Evolutionary conservation across 2,888 invertebrate species (phyloP).

Genomic region (Nezara viridula): DNA sequence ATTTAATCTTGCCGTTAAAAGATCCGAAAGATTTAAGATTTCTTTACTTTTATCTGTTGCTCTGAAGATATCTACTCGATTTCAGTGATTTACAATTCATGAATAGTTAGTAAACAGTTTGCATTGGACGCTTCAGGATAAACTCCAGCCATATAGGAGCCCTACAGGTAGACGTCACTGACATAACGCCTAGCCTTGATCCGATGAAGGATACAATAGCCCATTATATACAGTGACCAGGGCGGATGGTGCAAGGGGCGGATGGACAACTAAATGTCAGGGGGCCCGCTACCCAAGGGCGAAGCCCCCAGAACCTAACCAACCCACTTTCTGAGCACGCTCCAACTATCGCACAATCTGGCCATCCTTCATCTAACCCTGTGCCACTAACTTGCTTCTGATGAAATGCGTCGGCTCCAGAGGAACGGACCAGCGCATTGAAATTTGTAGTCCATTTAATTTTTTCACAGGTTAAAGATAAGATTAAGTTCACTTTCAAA

Average conservation of each 20-base stretch:
- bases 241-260: slow-evolving; percentile 24
- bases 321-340: slow-evolving; percentile 40
- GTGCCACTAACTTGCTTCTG: slow-evolving; percentile 12
- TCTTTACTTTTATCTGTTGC: too few species aligned
- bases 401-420: neutral
- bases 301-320: slow-evolving; percentile 16
- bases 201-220: slow-evolving; percentile 20
- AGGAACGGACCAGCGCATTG: neutral
- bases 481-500: neutral
- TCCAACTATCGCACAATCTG: slow-evolving; percentile 41
- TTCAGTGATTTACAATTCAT: too few species aligned
- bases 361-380: slow-evolving; percentile 39
- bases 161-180: neutral
- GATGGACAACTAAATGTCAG: slow-evolving; percentile 49
- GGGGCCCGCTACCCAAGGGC: slow-evolving; percentile 17
- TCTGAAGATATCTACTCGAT: too few species aligned
- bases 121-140: too few species aligned
- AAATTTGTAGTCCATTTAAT: neutral
- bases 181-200: slow-evolving; percentile 13
- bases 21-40: too few species aligned
- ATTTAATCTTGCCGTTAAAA: too few species aligned
- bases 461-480: neutral
- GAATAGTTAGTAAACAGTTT: too few species aligned
- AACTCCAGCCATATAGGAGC: neutral
- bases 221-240: slow-evolving; percentile 34